These are phyloP conservation scores for Stenurella melanura DNA, from an alignment of 2,888 invertebrate species.

Conservation along the genomic window DNA sequence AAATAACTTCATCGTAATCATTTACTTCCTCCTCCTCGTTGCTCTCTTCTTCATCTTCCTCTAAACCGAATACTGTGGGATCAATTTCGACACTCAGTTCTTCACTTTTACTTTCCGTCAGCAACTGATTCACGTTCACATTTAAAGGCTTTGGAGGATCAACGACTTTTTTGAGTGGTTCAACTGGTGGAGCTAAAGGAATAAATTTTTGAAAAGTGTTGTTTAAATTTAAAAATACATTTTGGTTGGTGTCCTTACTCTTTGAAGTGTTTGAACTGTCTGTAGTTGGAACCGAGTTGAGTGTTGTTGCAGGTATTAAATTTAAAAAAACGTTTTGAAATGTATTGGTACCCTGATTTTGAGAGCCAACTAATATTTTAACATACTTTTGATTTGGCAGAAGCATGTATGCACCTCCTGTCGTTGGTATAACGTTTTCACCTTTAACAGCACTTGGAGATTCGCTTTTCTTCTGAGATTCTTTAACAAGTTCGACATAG, in stretches of 20 bases:
- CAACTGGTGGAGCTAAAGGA: constrained; percentile 57
- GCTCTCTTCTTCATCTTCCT: constrained; percentile 59
- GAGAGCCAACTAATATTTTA: constrained; percentile 64
- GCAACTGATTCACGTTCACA: constrained; percentile 61
- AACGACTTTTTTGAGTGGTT: constrained; percentile 42
- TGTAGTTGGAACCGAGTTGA: constrained; percentile 52
- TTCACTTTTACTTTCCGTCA: constrained; percentile 67
- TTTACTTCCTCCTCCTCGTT: constrained; percentile 57
- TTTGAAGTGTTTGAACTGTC: constrained; percentile 50
- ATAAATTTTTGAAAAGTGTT: constrained; percentile 67
- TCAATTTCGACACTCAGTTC: constrained; percentile 71
- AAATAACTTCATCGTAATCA: constrained; percentile 68
- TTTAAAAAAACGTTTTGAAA: constrained; percentile 70
- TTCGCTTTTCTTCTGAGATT: constrained; percentile 64
- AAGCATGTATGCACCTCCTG: constrained; percentile 63
- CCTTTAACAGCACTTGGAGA: constrained; percentile 56
- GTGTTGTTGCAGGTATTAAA: constrained; percentile 64
- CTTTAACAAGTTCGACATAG: constrained; percentile 65
- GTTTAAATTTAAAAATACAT: constrained; percentile 68
- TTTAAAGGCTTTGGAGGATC: constrained; percentile 51
- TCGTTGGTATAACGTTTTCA: constrained; percentile 48
- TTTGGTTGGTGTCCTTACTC: constrained; percentile 67
- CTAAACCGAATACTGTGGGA: constrained; percentile 65
- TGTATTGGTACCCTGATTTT: constrained; percentile 60
- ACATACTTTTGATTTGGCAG: constrained; percentile 67